A percentile compares a stretch with the other conserved stretches of the same genome.
These are phyloP conservation scores for Dryobates pubescens DNA, from an alignment of 2,797 vertebrate species.

Conservation along the genomic window DNA sequence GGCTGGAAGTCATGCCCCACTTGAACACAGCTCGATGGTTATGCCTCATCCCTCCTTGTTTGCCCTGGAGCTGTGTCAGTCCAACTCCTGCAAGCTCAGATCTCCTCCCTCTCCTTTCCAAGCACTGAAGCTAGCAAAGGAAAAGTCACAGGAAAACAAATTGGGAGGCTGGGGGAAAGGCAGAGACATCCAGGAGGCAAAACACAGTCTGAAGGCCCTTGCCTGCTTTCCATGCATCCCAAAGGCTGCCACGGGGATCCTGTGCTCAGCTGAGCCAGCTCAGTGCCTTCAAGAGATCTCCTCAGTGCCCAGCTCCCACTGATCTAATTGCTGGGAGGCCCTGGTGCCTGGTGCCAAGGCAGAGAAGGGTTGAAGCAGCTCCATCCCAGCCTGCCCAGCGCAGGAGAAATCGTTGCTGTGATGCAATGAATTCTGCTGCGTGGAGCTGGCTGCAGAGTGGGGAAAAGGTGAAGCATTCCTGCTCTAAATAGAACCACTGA, in stretches of 20 bases:
- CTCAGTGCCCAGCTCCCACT: not conserved
- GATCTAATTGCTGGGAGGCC: not conserved
- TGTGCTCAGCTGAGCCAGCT: not conserved
- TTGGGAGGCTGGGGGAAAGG: not conserved
- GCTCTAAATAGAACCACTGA: not conserved
- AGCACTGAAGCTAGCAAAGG: not conserved
- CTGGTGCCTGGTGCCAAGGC: not conserved
- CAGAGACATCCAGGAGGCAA: not conserved
- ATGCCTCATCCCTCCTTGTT: not conserved
- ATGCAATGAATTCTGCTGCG: not conserved
- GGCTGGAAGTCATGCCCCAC: not conserved
- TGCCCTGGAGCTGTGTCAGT: not conserved
- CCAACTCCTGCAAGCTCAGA: not conserved
- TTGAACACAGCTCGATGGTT: not conserved
- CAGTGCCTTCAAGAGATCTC: not conserved
- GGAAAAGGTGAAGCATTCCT: not conserved
- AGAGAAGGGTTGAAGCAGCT: not conserved
- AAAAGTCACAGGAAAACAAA: not conserved
- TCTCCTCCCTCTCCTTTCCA: not conserved
- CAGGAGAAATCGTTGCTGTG: not conserved
- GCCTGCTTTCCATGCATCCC: not conserved
- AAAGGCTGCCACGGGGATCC: not conserved
- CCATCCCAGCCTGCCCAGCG: not conserved
- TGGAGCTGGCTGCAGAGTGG: not conserved
- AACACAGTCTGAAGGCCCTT: not conserved